Base-by-base conservation (phyloP, 2,797 vertebrate genomes). In the Podargus strigoides region DNA sequence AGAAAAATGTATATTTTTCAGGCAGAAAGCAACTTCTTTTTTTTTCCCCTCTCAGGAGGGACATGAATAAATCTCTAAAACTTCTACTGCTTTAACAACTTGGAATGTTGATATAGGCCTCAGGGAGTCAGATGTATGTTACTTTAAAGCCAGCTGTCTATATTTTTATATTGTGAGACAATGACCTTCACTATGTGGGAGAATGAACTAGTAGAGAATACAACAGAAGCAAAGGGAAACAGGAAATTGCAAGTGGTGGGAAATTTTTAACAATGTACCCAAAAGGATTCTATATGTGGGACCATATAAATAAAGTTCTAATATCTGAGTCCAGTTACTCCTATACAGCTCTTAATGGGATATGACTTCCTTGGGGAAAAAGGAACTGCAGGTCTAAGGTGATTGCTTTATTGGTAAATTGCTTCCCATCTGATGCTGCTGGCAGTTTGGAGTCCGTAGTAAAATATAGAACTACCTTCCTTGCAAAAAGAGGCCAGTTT, bases 111-210 rank as follows among this genome's bases (percentile, higher is more conserved):
- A 95, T 85, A 91, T 49, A 94, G 84, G 91, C 91, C 83, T 89
- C 78, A 41, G 87, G 91, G 94, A 94, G 87, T 95, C 96, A 92
- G 87, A 92, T 86, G 87, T 94, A 95, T 32, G 47, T 95, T 93
- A 83, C 91, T 95, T 96, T 95, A 93, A 94, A 95, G 83, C 92
- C 96, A 96, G 90, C 80, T 95, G 92, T 91, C 93, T 95, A 49
- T 94, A 92, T 95, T 93, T 96, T 75, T 94, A 91, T 94, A 83
- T 94, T 96, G 89, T 95, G 96, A 91, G 95, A 96, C 90, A 85
- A 44, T 95, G 95, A 97, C 96, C 96, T 95, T 94, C 58, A 37
- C 77, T 95, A 90, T 93, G 94, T 95, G 95, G 93, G 95, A 96
- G 94, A 96, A 89, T 95, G 95, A 96, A 95, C 95, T 95, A 85